Base-by-base conservation (phyloP, 2,888 invertebrate genomes). In the Mimumesa dahlbomi region DNA sequence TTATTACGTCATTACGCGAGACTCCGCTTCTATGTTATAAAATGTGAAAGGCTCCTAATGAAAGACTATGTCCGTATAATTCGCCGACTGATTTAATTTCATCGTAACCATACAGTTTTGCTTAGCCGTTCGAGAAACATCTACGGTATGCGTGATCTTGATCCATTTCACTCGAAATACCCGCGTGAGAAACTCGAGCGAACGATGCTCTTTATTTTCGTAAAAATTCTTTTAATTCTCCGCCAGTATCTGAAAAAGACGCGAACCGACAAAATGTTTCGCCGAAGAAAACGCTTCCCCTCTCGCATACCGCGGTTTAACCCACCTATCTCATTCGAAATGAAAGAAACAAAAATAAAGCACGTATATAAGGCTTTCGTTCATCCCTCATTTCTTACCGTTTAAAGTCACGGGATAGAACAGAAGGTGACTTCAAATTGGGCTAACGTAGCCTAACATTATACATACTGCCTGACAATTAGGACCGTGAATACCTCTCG, bases 1-100 rank as follows among this genome's bases (percentile, higher is more conserved):
- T 59, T 61, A 72, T 36, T 54, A 34, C 36, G 31, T 29, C 45
- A 2, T 2, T 50, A 21, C 3, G 36, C 13, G 3, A n/a, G 5
- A n/a, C n/a, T n/a, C n/a, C n/a, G n/a, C n/a, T n/a, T n/a, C n/a
- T n/a, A n/a, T n/a, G n/a, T n/a, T n/a, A n/a, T n/a, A n/a, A n/a
- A n/a, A n/a, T n/a, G n/a, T n/a, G n/a, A n/a, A n/a, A n/a, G 7
- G 34, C 4, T 3, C 25, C 25, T 25, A 25, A 25, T 3, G 25
- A 7, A 7, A 25, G 25, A 25, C 25, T 25, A 25, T 5, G 7
- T 25, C 7, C 25, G 25, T 7, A 25, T 25, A 25, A 25, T 25
- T 25, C 25, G n/a, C n/a, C n/a, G n/a, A n/a, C n/a, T n/a, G n/a
- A n/a, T n/a, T n/a, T n/a, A n/a, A n/a, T n/a, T n/a, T n/a, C n/a